Evolutionary conservation across 2,888 invertebrate species (phyloP).

Genomic region (Nephrocerus scutellatus): DNA sequence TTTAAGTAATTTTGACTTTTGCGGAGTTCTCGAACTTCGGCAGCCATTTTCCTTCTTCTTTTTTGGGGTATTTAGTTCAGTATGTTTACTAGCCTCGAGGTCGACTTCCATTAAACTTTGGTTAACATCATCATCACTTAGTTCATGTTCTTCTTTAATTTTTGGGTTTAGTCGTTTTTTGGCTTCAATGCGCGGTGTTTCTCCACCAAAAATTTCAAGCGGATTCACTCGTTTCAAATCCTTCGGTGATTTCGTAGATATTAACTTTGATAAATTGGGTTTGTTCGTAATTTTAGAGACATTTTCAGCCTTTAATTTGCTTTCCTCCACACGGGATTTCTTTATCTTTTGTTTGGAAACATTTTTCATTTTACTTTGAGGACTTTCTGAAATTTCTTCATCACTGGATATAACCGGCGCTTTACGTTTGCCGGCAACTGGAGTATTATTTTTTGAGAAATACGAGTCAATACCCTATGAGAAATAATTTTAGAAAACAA

Average conservation of each 20-base stretch:
- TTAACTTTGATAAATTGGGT: slow-evolving; percentile 31
- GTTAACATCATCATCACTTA: slow-evolving; percentile 57
- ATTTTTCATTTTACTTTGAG: slow-evolving; percentile 30
- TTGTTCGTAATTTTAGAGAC: slow-evolving; percentile 29
- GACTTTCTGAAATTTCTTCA: slow-evolving; percentile 53
- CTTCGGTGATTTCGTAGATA: slow-evolving; percentile 38
- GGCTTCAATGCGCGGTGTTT: slow-evolving; percentile 53
- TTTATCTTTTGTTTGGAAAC: slow-evolving; percentile 23
- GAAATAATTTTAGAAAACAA: no score
- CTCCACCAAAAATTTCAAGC: slow-evolving; percentile 54
- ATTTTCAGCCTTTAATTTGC: slow-evolving; percentile 51
- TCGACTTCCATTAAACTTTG: slow-evolving; percentile 35
- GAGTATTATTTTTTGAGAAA: slow-evolving; percentile 9
- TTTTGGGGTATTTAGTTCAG: slow-evolving; percentile 6
- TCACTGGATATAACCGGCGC: slow-evolving; percentile 49
- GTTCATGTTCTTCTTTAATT: slow-evolving; percentile 40
- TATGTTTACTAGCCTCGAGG: slow-evolving; percentile 23
- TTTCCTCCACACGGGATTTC: slow-evolving; percentile 39
- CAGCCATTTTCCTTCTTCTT: not conserved
- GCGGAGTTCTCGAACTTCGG: not conserved
- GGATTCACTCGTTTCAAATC: slow-evolving; percentile 49
- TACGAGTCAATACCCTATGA: slow-evolving; percentile 12
- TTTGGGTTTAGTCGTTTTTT: slow-evolving; percentile 41
- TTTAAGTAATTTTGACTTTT: no score
- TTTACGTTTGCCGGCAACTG: slow-evolving; percentile 39